These are phyloP conservation scores for Loriculus beryllinus DNA, from an alignment of 2,797 vertebrate species.

Conservation along the genomic window DNA sequence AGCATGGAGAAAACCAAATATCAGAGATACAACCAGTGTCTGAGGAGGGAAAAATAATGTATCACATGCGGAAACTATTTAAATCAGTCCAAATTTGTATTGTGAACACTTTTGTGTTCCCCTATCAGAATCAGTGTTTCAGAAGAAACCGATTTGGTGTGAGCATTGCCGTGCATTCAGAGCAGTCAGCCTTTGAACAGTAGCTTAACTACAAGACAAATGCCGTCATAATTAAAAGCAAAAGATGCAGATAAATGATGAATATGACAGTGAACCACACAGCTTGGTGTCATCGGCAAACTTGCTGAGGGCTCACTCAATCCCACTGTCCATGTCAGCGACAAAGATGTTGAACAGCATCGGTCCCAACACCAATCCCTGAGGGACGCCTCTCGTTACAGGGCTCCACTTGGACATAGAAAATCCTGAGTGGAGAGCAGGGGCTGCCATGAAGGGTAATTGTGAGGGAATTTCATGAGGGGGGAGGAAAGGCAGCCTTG, in stretches of 20 bases:
- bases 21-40: neutral
- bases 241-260: neutral
- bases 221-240: neutral
- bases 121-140: neutral
- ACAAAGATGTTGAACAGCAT: neutral
- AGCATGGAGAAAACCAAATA: neutral
- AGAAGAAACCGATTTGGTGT: neutral
- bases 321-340: neutral
- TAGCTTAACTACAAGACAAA: neutral
- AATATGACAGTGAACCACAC: neutral
- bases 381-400: neutral
- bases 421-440: neutral
- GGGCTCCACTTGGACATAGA: neutral
- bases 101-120: neutral
- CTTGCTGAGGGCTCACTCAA: neutral
- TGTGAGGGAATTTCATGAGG: neutral
- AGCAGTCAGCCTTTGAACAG: neutral
- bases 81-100: neutral
- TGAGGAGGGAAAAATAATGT: neutral
- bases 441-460: neutral
- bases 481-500: neutral
- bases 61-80: neutral
- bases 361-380: neutral
- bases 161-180: neutral
- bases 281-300: neutral